Base-by-base conservation (phyloP, 2,888 invertebrate genomes). In the Athrips mouffetella region DNA sequence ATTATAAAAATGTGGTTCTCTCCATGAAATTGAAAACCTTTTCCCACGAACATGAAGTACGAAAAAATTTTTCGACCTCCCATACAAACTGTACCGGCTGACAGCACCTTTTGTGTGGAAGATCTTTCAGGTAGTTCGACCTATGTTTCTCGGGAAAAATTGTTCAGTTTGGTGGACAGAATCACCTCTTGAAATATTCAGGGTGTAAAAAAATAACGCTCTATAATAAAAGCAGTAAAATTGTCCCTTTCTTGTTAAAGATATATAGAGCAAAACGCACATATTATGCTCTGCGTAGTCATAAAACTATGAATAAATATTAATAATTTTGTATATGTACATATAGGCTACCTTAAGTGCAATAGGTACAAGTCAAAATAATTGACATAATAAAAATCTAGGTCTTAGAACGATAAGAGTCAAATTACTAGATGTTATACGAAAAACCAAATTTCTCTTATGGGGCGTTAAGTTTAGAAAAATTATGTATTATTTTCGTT, bases 351-450 rank as follows among this genome's bases (percentile, higher is more conserved):
- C 63, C 53, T 37, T 77, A 76, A 74, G 73, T 74, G 72, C 73
- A 70, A 74, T 79, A 80, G 78, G 83, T 83, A 84, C 81, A 83
- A 83, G 77, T 76, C 68, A 68, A 66, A 61, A 62, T 67, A 51
- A 30, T 56, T 73, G 72, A 72, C 77, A 73, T 74, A 72, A 70
- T 68, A 68, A 63, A 56, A 63, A 55, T 55, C 52, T 62, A 59
- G 57, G 57, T 49, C 53, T 39, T 33, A 23, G 11, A 21, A 10
- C 7, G 23, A 45, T 56, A 59, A 54, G 55, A 58, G 55, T 53
- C 54, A 58, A 54, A 47, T 61, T 62, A 54, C 51, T 54, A 63
- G 60, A 46, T 30, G 27, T 29, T 47, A 29, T 59, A 54, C 50
- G 48, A 42, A 59, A 62, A 67, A 60, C 63, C 62, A 64, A 67